A percentile compares a stretch with the other conserved stretches of the same genome.
phyloP scores from a whole-genome alignment of 2,888 invertebrate species.

The Drosophila borealis region DNA sequence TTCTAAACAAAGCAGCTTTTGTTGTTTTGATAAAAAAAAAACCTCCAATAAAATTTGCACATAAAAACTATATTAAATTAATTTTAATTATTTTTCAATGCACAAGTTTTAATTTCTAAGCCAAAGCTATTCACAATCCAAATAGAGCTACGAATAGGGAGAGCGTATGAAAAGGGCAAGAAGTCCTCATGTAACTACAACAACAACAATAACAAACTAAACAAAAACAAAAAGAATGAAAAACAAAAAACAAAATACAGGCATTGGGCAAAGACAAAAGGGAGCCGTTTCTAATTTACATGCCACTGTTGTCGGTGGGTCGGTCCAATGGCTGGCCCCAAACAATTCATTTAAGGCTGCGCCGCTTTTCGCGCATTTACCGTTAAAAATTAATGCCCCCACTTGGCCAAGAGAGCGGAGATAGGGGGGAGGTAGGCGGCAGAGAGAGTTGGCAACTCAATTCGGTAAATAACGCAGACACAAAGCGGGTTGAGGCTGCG shows the following conservation, averaged over 20 bases:
- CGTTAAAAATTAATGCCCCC: conserved; percentile 82
- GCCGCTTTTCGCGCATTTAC: conserved; percentile 77
- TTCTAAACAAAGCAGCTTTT: too few relatives aligned
- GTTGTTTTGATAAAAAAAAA: too few relatives aligned
- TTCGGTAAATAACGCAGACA: conserved; percentile 71
- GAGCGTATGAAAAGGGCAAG: conserved; percentile 48
- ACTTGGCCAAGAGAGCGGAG: conserved; percentile 47
- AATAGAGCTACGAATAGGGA: neutral
- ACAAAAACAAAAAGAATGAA: neutral
- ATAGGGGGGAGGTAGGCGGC: neutral
- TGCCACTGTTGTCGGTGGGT: conserved; percentile 44
- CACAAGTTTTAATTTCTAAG: too few relatives aligned
- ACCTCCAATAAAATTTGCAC: too few relatives aligned
- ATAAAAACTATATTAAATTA: too few relatives aligned
- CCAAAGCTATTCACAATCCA: neutral
- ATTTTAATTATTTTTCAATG: too few relatives aligned
- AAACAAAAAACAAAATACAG: conserved; percentile 4
- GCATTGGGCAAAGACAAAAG: conserved; percentile 52
- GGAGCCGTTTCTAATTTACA: conserved; percentile 78
- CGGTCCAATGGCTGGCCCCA: conserved; percentile 32
- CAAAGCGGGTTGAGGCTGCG: conserved; percentile 22
- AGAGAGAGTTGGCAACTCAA: conserved; percentile 72
- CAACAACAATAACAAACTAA: conserved; percentile 10
- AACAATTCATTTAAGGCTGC: conserved; percentile 73
- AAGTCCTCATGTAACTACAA: conserved; percentile 49